Evolutionary conservation across 2,888 invertebrate species (phyloP).

Genomic region (Aproaerema taeniolella): DNA sequence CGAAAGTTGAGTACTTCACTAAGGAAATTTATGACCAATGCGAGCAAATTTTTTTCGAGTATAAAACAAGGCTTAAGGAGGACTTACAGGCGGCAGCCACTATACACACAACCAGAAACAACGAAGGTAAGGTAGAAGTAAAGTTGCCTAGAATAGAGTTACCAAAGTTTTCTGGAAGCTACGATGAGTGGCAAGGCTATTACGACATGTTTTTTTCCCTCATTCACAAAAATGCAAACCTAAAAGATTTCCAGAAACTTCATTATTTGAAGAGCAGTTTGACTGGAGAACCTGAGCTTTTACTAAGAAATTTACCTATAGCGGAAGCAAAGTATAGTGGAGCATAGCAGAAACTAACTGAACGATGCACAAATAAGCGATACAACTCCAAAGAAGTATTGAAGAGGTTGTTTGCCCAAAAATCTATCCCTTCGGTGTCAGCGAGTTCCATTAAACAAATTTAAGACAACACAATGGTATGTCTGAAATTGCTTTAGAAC

Average conservation of each 20-base stretch:
- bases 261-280: slow-evolving; percentile 24
- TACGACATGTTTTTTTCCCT: slow-evolving; percentile 21
- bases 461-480: slow-evolving; percentile 16
- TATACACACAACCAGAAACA: background rate
- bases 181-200: slow-evolving; percentile 22
- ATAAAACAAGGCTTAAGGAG: background rate
- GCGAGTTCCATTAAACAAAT: slow-evolving; percentile 14
- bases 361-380: slow-evolving; percentile 22
- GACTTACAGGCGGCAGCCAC: background rate
- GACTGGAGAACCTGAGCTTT: slow-evolving; percentile 18
- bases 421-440: slow-evolving; percentile 16
- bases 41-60: background rate
- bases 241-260: slow-evolving; percentile 19
- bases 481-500: background rate
- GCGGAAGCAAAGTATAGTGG: slow-evolving; percentile 21
- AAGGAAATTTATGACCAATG: background rate
- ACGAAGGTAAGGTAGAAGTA: background rate
- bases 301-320: slow-evolving; percentile 19
- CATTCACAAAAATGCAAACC: background rate
- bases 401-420: slow-evolving; percentile 18
- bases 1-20: background rate
- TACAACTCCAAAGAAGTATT: slow-evolving; percentile 20
- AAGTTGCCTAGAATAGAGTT: slow-evolving; percentile 11
- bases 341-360: slow-evolving; percentile 19
- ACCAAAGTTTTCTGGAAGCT: slow-evolving; percentile 19